Conservation (phyloP, 2,888 invertebrate genomes). For the Isoperla grammatica region DNA sequence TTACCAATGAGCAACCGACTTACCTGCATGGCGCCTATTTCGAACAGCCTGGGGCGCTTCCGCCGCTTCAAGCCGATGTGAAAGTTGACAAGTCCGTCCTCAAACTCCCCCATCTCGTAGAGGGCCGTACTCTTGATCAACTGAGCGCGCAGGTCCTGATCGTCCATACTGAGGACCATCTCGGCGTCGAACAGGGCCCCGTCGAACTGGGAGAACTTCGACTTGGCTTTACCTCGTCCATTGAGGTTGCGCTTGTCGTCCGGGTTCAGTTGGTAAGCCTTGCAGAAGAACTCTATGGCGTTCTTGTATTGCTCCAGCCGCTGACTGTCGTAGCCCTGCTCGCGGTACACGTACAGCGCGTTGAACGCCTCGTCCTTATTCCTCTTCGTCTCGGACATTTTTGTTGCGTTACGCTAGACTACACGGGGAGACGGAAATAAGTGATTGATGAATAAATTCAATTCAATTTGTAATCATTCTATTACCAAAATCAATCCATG, state of each 20-base stretch:
- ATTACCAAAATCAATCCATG: no score
- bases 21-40: slow-evolving; percentile 6
- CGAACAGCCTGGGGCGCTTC: slow-evolving; percentile 9
- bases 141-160: slow-evolving; percentile 3
- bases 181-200: no score
- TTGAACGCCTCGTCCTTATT: neutral
- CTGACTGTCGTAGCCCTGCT: slow-evolving; percentile 1
- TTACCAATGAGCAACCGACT: neutral
- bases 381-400: no score
- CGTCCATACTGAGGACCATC: no score
- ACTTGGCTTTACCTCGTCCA: neutral
- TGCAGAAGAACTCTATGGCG: neutral
- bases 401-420: no score
- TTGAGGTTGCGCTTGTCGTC: neutral
- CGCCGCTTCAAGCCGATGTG: slow-evolving; percentile 11
- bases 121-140: slow-evolving; percentile 15
- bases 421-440: no score
- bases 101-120: slow-evolving; percentile 24
- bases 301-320: neutral
- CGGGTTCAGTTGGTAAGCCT: neutral
- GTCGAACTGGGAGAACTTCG: neutral
- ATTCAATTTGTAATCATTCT: no score
- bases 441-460: no score
- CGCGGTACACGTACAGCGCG: slow-evolving; percentile 3
- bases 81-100: slow-evolving; percentile 17